A percentile compares a stretch with the other conserved stretches of the same genome.
Conservation (phyloP, 30 jellyfish, hydroid and myxozoan species). For the Mastigias papua region DNA sequence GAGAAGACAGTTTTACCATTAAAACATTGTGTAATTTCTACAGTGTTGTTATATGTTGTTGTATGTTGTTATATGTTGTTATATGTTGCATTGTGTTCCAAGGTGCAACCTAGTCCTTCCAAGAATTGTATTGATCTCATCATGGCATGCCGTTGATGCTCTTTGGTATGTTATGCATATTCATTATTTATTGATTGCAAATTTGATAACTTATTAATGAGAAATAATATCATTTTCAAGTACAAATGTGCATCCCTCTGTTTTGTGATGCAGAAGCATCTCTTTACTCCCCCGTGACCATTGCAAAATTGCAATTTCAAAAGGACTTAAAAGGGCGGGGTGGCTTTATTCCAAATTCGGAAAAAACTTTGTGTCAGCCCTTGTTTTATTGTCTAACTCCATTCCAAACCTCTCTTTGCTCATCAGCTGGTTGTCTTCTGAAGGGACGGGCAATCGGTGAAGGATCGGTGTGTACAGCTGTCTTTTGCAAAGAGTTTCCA, state of each 20-base stretch:
- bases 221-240: too few species aligned
- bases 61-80: too few species aligned
- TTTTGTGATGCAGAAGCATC: not conserved
- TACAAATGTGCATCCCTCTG: not conserved
- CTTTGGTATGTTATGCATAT: too few species aligned
- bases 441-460: conserved; percentile 46
- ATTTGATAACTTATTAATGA: too few species aligned
- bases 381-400: conserved; percentile 49
- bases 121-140: too few species aligned
- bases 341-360: conserved; percentile 78
- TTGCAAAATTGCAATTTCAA: conserved; percentile 7
- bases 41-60: too few species aligned
- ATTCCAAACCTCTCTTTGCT: conserved; percentile 74
- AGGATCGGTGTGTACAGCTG: conserved; percentile 64
- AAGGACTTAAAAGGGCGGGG: conserved; percentile 78
- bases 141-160: too few species aligned
- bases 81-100: too few species aligned
- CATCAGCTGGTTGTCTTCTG: conserved; percentile 18
- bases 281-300: conserved; percentile 61
- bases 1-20: too few species aligned
- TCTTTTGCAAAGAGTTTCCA: conserved; percentile 10
- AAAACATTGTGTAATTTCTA: too few species aligned
- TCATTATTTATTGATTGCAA: too few species aligned
- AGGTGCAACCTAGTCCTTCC: too few species aligned
- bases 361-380: conserved; percentile 35